These are phyloP conservation scores for Candoia aspera DNA, from an alignment of 2,113 vertebrate species.

Conservation along the genomic window DNA sequence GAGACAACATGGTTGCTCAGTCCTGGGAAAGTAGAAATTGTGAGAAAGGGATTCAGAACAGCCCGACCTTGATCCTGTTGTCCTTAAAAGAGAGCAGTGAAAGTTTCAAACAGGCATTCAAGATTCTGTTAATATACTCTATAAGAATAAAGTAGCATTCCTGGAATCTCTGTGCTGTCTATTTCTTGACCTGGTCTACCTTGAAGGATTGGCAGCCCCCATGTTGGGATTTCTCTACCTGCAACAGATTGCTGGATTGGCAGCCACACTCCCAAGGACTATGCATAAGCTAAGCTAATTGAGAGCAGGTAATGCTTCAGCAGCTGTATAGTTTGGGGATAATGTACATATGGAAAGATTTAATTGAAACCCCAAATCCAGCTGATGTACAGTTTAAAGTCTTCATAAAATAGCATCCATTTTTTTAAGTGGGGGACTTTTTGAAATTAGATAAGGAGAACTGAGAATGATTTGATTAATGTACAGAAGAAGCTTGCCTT, in stretches of 20 bases:
- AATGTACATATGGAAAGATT: background rate
- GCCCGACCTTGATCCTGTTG: background rate
- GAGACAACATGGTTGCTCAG: background rate
- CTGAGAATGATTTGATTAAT: conserved; percentile 21
- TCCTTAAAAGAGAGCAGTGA: background rate
- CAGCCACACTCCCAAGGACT: background rate
- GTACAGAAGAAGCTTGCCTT: conserved; percentile 44
- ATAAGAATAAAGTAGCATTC: background rate
- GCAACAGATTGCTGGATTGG: background rate
- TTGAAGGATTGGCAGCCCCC: background rate
- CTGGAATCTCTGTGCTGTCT: background rate
- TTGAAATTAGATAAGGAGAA: conserved; percentile 50
- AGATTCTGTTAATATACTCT: background rate
- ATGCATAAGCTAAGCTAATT: background rate
- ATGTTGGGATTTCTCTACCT: background rate
- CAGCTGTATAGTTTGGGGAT: conserved; percentile 34
- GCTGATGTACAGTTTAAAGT: background rate
- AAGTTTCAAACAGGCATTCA: background rate
- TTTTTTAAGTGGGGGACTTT: background rate
- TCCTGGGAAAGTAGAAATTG: background rate
- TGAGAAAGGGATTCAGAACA: background rate
- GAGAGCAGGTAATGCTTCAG: background rate
- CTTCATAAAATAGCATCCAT: background rate
- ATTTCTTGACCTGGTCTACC: background rate
- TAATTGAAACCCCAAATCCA: background rate